These are phyloP conservation scores for Hypothenemus hampei DNA, from an alignment of 1,140 invertebrate genomes.

Conservation along the genomic window DNA sequence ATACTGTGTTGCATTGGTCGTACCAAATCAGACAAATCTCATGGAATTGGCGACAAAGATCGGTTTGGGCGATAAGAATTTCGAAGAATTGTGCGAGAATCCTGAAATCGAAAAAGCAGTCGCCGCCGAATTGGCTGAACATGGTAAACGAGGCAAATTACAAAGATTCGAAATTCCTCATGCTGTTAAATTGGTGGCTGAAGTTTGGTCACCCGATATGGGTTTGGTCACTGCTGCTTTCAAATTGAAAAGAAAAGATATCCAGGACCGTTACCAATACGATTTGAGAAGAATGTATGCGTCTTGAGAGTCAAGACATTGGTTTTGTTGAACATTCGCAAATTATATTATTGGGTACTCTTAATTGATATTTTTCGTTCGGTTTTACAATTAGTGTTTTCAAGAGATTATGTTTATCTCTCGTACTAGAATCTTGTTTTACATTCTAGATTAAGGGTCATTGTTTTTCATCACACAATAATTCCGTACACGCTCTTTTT, in stretches of 20 bases:
- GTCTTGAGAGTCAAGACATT: slow-evolving; percentile 58
- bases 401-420: too few species aligned
- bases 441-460: too few species aligned
- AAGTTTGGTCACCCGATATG: slow-evolving; percentile 94
- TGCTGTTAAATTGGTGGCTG: slow-evolving; percentile 81
- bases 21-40: slow-evolving; percentile 74
- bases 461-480: too few species aligned
- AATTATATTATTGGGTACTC: not conserved
- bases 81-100: slow-evolving; percentile 73
- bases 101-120: slow-evolving; percentile 70
- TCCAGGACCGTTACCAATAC: slow-evolving; percentile 85
- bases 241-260: slow-evolving; percentile 93
- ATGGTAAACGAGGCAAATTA: slow-evolving; percentile 80
- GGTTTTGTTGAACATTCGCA: not conserved
- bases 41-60: slow-evolving; percentile 62
- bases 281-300: slow-evolving; percentile 92
- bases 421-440: too few species aligned
- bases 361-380: too few species aligned
- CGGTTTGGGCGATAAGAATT: slow-evolving; percentile 54
- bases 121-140: slow-evolving; percentile 69
- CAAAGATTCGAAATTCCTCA: slow-evolving; percentile 90
- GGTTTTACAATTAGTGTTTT: too few species aligned
- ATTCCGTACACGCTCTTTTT: too few species aligned
- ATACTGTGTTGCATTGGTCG: slow-evolving; percentile 85
- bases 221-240: slow-evolving; percentile 96